A percentile compares a stretch with the other conserved stretches of the same genome.
These are phyloP conservation scores for Recurvirostra avosetta DNA, from an alignment of 2,113 vertebrate genomes.

Conservation along the genomic window DNA sequence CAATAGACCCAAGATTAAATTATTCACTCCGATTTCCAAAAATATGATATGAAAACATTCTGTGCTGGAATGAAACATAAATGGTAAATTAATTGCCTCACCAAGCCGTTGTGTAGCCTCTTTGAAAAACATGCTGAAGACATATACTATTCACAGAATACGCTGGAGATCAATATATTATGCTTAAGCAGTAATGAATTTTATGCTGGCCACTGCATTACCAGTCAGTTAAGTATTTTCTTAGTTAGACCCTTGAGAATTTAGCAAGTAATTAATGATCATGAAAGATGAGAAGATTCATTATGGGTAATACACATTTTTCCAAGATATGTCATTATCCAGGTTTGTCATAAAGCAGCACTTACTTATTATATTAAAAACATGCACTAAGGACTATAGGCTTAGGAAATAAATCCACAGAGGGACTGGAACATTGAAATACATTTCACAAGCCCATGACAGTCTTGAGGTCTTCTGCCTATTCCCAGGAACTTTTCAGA, in stretches of 20 bases:
- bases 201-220: conserved; percentile 29
- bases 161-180: background rate
- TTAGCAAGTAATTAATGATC: conserved; percentile 45
- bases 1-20: conserved; percentile 27
- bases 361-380: background rate
- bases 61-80: conserved; percentile 11
- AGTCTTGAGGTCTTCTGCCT: background rate
- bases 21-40: conserved; percentile 6
- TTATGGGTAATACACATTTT: background rate
- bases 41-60: conserved; percentile 27
- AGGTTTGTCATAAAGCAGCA: background rate
- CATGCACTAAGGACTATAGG: background rate
- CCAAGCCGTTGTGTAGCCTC: background rate
- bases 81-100: background rate
- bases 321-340: background rate
- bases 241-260: conserved; percentile 18
- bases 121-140: conserved; percentile 24
- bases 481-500: background rate
- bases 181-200: conserved; percentile 36
- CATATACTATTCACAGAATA: background rate
- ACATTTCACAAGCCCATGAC: background rate
- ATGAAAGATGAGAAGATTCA: conserved; percentile 3
- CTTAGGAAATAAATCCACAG: background rate
- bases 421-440: background rate
- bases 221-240: conserved; percentile 30